phyloP scores from a whole-genome alignment of 2,113 vertebrate species.

The Catharus fuscescens region DNA sequence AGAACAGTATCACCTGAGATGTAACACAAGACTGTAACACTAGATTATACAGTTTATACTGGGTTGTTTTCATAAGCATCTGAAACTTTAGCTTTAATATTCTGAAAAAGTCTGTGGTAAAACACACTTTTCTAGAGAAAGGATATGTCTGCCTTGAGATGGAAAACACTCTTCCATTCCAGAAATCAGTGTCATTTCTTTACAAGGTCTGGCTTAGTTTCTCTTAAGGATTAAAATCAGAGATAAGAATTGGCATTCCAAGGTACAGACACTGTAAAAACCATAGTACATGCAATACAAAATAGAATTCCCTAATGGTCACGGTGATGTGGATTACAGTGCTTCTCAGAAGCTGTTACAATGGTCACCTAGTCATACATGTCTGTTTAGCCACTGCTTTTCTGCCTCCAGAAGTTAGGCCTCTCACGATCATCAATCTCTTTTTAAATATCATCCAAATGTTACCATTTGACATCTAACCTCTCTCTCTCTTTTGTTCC shows the following conservation, averaged over 20 bases:
- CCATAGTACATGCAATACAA: not conserved
- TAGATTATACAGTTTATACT: not conserved
- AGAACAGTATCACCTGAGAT: not conserved
- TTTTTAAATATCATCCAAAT: not conserved
- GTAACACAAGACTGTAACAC: not conserved
- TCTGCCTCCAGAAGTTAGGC: not conserved
- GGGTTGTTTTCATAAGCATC: not conserved
- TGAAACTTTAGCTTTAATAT: not conserved
- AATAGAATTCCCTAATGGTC: not conserved
- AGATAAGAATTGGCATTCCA: not conserved
- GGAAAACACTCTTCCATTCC: not conserved
- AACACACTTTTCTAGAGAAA: not conserved
- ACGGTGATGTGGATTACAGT: not conserved
- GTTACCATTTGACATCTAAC: not conserved
- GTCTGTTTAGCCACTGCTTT: not conserved
- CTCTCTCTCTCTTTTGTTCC: not conserved
- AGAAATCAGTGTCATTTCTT: not conserved
- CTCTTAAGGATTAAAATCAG: not conserved
- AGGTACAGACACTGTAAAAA: not conserved
- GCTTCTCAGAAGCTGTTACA: not conserved
- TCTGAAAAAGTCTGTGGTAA: not conserved
- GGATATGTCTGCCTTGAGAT: not conserved
- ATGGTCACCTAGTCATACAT: not conserved
- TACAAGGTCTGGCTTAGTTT: not conserved
- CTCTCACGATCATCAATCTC: not conserved